Base-by-base conservation (phyloP, 1,140 invertebrate genomes). In the Pogonus chalceus region DNA sequence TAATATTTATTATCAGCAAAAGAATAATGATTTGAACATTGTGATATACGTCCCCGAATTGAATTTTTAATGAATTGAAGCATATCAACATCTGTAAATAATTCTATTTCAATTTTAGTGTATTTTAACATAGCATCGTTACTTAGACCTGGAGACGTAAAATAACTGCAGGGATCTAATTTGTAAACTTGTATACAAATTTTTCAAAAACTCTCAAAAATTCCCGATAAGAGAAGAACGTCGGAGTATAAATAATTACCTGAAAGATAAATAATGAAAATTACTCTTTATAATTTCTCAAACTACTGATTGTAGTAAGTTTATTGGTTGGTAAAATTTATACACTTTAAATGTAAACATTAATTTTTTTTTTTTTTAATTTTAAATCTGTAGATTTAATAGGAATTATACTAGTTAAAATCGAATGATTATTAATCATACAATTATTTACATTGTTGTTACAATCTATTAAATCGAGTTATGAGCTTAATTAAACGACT, bases 201-300 rank as follows among this genome's bases (percentile, higher is more conserved):
- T 9, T 49, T 26, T 52, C 71, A 43, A 61, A 73, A 74, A 52
- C 69, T 72, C 67, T 72, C 64, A 60, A 74, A 74, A 23, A 73
- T 55, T 59, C 73, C 70, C 3, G 61, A 50, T 23, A 75, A 58
- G 10, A 74, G 43, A n/a, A 75, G 52, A 10, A 74, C 68, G 63
- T 75, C 70, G 10, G 63, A 62, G 57, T 68, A 68, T 20, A 72
- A 51, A 57, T 73, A 75, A 12, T 74, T 49, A 53, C 72, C 63
- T 35, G 68, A 65, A 64, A n/a, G n/a, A n/a, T n/a, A n/a, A n/a
- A n/a, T n/a, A n/a, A n/a, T n/a, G n/a, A n/a, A n/a, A n/a, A n/a
- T n/a, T n/a, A n/a, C n/a, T n/a, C n/a, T n/a, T n/a, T n/a, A n/a
- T n/a, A n/a, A n/a, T n/a, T n/a, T n/a, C n/a, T n/a, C n/a, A n/a